phyloP scores from a whole-genome alignment of 2,797 vertebrate species.

The Pygocentrus nattereri region DNA sequence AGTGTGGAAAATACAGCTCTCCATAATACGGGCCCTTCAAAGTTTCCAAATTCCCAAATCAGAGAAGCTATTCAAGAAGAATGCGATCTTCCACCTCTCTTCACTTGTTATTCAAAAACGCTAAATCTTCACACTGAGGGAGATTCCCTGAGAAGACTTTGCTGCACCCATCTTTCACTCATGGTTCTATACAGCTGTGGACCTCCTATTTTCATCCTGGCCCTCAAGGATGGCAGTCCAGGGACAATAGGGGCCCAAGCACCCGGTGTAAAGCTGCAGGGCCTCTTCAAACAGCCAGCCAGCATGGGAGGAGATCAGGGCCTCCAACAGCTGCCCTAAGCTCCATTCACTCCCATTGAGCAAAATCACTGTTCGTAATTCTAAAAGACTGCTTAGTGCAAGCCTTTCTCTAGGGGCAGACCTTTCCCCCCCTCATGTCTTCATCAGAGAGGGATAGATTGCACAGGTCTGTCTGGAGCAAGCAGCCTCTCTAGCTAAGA shows the following conservation, averaged over 20 bases:
- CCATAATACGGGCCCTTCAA: too few species aligned
- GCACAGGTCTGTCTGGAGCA: conserved; percentile 40
- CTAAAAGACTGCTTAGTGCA: conserved; percentile 56
- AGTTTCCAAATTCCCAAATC: background rate
- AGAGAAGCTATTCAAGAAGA: background rate
- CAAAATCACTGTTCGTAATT: conserved; percentile 53
- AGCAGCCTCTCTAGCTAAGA: conserved; percentile 46
- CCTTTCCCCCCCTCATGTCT: conserved; percentile 48
- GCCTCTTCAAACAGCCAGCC: conserved; percentile 64
- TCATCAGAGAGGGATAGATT: conserved; percentile 51
- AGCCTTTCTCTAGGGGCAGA: conserved; percentile 49
- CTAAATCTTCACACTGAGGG: conserved; percentile 13
- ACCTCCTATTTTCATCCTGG: conserved; percentile 52
- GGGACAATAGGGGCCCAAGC: conserved; percentile 64
- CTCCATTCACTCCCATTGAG: conserved; percentile 56
- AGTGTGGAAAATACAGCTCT: too few species aligned
- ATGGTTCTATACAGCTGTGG: conserved; percentile 52
- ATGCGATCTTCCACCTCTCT: background rate
- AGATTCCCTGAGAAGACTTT: conserved; percentile 30
- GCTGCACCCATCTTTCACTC: conserved; percentile 32
- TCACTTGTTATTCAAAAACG: conserved; percentile 24
- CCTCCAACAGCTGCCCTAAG: conserved; percentile 61
- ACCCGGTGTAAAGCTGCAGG: conserved; percentile 60
- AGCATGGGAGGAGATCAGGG: conserved; percentile 63
- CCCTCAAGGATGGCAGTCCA: conserved; percentile 50